phyloP scores from a whole-genome alignment of 37 sponge, comb jelly and placozoan species.

The Agelas oroides region DNA sequence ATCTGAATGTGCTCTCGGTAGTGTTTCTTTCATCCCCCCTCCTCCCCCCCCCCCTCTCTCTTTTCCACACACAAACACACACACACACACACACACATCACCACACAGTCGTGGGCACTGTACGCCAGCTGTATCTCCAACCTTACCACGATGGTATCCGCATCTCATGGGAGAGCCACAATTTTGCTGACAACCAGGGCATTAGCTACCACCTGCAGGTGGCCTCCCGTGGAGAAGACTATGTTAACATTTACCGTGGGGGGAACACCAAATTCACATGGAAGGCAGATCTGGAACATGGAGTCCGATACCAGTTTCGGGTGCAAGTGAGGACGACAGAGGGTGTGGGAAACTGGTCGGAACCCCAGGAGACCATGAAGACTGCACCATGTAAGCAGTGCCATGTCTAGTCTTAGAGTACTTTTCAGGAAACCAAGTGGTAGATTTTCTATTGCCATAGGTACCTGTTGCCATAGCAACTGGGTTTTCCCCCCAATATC shows the following conservation, averaged over 20 bases:
- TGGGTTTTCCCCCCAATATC: too few relatives aligned
- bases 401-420: too few relatives aligned
- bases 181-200: slow-evolving; percentile 47
- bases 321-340: slow-evolving; percentile 57
- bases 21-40: too few relatives aligned
- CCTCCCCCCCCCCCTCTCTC: neutral
- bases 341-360: slow-evolving; percentile 49
- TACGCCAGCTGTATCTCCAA: slow-evolving; percentile 13
- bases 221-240: slow-evolving; percentile 6
- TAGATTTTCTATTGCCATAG: too few relatives aligned
- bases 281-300: slow-evolving; percentile 19
- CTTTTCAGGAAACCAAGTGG: too few relatives aligned
- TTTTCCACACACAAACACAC: neutral
- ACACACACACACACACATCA: neutral
- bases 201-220: slow-evolving; percentile 54
- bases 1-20: too few relatives aligned
- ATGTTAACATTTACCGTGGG: slow-evolving; percentile 21
- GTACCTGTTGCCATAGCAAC: too few relatives aligned
- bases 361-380: slow-evolving; percentile 26
- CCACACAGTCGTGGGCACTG: slow-evolving; percentile 31
- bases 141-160: slow-evolving; percentile 56
- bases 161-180: slow-evolving; percentile 48
- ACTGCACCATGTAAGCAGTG: slow-evolving; percentile 44
- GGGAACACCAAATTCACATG: slow-evolving; percentile 56
- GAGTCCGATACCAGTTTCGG: slow-evolving; percentile 22